Percentiles rank a stretch among this genome's conserved stretches.
Evolutionary conservation across 2,797 vertebrate genomes (phyloP).

Genomic region (Chelon labrosus): DNA sequence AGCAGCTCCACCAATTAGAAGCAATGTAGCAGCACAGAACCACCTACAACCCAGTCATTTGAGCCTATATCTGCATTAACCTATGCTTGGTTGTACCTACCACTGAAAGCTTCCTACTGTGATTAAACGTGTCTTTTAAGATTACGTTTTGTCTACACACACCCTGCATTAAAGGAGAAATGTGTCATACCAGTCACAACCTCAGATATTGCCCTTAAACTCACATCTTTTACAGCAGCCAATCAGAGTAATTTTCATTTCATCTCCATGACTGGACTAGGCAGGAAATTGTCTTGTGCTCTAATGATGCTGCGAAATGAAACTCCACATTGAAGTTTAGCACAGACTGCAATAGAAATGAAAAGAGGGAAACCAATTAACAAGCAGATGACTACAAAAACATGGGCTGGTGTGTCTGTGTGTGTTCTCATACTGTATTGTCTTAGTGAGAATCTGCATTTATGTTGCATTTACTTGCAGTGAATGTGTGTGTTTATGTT

Average conservation of each 20-base stretch:
- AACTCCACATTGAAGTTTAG: constrained; percentile 51
- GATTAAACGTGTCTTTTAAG: constrained; percentile 46
- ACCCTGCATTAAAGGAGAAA: constrained; percentile 45
- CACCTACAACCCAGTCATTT: constrained; percentile 3
- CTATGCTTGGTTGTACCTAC: not conserved
- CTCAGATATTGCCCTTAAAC: constrained; percentile 48
- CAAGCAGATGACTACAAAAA: constrained; percentile 29
- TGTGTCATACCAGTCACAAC: constrained; percentile 39
- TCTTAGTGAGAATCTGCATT: constrained; percentile 26
- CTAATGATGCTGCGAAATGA: constrained; percentile 68
- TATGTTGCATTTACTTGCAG: constrained; percentile 16
- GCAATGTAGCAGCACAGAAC: constrained; percentile 5
- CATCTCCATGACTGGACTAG: constrained; percentile 40
- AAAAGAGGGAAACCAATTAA: constrained; percentile 50
- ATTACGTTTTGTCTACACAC: constrained; percentile 15
- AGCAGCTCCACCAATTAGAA: constrained; percentile 27
- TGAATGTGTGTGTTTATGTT: constrained; percentile 4
- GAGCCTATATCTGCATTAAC: constrained; percentile 21
- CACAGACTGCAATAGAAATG: constrained; percentile 49
- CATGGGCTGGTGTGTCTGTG: constrained; percentile 23
- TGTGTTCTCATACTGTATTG: not conserved
- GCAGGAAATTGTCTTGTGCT: constrained; percentile 68
- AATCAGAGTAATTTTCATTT: constrained; percentile 59
- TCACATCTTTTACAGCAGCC: constrained; percentile 52
- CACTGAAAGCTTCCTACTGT: constrained; percentile 22